Conservation (phyloP, 92 coral and sea anemone species). For the Zoanthus gigantus region DNA sequence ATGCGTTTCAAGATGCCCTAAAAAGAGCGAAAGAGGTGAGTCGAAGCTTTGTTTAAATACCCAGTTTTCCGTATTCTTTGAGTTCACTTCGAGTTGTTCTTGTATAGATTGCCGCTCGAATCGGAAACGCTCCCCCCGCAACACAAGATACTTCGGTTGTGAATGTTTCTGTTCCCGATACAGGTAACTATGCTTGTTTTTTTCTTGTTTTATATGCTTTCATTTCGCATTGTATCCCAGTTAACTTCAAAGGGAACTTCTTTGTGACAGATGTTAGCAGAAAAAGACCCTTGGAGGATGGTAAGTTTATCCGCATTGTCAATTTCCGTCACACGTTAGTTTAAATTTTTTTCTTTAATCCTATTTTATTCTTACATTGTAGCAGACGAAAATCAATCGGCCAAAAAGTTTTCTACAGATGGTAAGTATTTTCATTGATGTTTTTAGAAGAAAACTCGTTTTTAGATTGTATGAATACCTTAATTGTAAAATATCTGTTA, state of each 20-base stretch:
- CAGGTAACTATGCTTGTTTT: conserved; percentile 16
- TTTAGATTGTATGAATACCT: neutral
- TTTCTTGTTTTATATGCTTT: neutral
- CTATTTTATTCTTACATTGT: neutral
- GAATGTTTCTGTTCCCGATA: conserved; percentile 10
- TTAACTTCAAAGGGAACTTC: neutral
- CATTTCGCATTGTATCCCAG: neutral
- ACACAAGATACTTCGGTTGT: neutral
- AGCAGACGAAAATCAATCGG: conserved; percentile 35
- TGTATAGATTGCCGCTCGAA: conserved; percentile 44
- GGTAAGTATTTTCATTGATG: conserved; percentile 14
- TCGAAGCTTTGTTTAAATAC: neutral
- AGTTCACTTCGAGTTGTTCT: neutral
- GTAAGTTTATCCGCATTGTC: conserved; percentile 16
- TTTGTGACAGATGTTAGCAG: conserved; percentile 1
- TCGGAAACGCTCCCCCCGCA: conserved; percentile 44
- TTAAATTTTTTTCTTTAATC: neutral
- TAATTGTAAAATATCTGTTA: too few species aligned
- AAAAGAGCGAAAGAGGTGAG: conserved; percentile 51
- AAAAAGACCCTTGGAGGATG: conserved; percentile 17
- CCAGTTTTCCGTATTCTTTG: neutral
- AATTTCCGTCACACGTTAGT: neutral
- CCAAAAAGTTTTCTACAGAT: conserved; percentile 30
- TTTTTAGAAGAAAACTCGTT: neutral
- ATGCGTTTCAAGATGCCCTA: conserved; percentile 41